Evolutionary conservation across 2,797 vertebrate species (phyloP).

Genomic region (Melanotaenia pygmaea): DNA sequence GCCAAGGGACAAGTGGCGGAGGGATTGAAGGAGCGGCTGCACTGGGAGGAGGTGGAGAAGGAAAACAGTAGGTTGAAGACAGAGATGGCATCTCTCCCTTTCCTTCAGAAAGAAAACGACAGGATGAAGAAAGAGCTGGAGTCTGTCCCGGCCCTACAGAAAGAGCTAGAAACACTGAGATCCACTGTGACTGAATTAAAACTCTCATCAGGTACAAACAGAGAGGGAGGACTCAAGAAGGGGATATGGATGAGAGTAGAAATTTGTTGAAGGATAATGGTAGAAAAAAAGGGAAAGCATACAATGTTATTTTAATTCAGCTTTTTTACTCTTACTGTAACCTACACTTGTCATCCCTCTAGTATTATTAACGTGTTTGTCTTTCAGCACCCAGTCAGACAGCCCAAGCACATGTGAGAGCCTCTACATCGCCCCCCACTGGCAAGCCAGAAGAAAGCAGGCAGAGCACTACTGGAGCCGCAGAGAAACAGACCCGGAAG

Average conservation of each 20-base stretch:
- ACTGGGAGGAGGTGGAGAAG: conserved; percentile 63
- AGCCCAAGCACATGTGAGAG: conserved; percentile 8
- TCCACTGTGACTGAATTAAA: conserved; percentile 73
- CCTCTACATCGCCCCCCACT: conserved; percentile 61
- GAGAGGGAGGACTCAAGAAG: conserved; percentile 30
- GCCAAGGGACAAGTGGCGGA: conserved; percentile 74
- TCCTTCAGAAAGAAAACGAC: conserved; percentile 84
- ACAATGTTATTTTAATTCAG: neutral
- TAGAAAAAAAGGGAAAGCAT: conserved; percentile 11
- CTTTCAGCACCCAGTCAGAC: conserved; percentile 47
- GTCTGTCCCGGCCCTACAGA: conserved; percentile 78
- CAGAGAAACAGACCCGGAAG: conserved; percentile 35
- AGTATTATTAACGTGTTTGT: conserved; percentile 18
- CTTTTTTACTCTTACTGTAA: conserved; percentile 15
- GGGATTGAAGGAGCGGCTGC: conserved; percentile 73
- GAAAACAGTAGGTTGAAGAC: conserved; percentile 87
- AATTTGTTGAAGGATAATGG: conserved; percentile 18
- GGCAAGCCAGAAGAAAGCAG: conserved; percentile 59
- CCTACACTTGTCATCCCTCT: conserved; percentile 3
- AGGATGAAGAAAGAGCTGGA: conserved; percentile 83
- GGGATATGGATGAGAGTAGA: conserved; percentile 12
- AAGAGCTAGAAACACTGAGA: conserved; percentile 83
- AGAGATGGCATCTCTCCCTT: conserved; percentile 78
- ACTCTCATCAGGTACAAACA: conserved; percentile 65
- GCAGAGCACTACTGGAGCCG: conserved; percentile 12